phyloP scores from a whole-genome alignment of 1,140 invertebrate species.

The Ctenoplectra terminalis region DNA sequence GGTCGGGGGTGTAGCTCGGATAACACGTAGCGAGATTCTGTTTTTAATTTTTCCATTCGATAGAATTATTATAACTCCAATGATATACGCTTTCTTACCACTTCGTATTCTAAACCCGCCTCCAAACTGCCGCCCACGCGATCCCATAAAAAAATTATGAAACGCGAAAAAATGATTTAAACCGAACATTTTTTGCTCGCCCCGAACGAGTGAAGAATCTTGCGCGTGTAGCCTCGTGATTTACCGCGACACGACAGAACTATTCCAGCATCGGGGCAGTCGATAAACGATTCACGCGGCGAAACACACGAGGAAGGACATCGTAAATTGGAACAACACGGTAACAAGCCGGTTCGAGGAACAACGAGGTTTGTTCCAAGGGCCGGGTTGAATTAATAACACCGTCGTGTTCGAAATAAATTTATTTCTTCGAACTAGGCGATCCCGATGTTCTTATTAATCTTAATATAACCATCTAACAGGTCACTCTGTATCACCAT shows the following conservation, averaged over 20 bases:
- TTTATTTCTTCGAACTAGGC: constrained; percentile 18
- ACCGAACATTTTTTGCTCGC: background rate
- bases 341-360: constrained; percentile 19
- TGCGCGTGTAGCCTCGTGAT: constrained; percentile 17
- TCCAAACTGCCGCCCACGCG: no score
- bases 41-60: background rate
- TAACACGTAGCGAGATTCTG: no score
- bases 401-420: constrained; percentile 36
- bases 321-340: constrained; percentile 31
- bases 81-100: background rate
- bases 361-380: constrained; percentile 12
- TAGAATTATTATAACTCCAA: background rate
- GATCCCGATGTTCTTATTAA: constrained; percentile 37
- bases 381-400: constrained; percentile 21
- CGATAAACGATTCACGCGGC: constrained; percentile 15
- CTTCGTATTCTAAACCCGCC: background rate
- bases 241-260: constrained; percentile 24
- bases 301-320: constrained; percentile 11
- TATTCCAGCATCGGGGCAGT: constrained; percentile 1
- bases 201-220: background rate
- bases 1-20: no score
- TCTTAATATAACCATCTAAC: background rate
- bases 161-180: background rate
- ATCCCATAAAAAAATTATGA: no score
- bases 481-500: constrained; percentile 15